phyloP scores from a whole-genome alignment of 1,140 invertebrate species.

The Cotesia typhae region DNA sequence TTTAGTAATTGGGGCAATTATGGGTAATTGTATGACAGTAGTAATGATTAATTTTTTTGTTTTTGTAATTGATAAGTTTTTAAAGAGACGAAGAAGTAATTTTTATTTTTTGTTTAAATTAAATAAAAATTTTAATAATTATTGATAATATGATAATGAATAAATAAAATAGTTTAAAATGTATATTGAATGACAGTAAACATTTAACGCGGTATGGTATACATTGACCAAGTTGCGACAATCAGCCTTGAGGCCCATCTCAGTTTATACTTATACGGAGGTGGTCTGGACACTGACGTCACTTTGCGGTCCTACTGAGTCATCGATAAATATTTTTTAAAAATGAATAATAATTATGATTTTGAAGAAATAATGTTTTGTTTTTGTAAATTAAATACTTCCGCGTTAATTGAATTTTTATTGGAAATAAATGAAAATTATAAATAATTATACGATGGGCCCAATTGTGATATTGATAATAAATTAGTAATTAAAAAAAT shows the following conservation, averaged over 20 bases:
- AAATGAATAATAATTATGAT: conserved; percentile 1
- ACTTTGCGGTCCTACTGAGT: conserved; percentile 36
- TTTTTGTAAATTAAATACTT: background rate
- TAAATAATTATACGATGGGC: too few species aligned
- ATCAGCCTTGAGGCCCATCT: conserved; percentile 48
- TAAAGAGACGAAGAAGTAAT: too few species aligned
- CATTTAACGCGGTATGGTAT: background rate
- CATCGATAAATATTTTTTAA: conserved; percentile 12
- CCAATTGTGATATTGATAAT: too few species aligned
- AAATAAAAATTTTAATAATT: too few species aligned
- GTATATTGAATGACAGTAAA: conserved; percentile 1
- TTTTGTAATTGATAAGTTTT: too few species aligned
- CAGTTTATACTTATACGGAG: conserved; percentile 58
- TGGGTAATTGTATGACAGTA: background rate
- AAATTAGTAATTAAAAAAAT: too few species aligned
- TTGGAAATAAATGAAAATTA: background rate
- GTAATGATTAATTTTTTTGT: background rate
- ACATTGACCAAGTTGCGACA: conserved; percentile 43
- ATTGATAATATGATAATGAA: too few species aligned
- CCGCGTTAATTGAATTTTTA: background rate
- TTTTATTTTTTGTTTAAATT: background rate
- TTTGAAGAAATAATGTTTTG: background rate
- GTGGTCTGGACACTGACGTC: conserved; percentile 52
- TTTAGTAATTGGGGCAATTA: background rate
- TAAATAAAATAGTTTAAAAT: too few species aligned